Evolutionary conservation across 1,140 invertebrate species (phyloP), one percentile per base, ranked within the genome.

Genomic region (Lepeophtheirus salmonis): DNA sequence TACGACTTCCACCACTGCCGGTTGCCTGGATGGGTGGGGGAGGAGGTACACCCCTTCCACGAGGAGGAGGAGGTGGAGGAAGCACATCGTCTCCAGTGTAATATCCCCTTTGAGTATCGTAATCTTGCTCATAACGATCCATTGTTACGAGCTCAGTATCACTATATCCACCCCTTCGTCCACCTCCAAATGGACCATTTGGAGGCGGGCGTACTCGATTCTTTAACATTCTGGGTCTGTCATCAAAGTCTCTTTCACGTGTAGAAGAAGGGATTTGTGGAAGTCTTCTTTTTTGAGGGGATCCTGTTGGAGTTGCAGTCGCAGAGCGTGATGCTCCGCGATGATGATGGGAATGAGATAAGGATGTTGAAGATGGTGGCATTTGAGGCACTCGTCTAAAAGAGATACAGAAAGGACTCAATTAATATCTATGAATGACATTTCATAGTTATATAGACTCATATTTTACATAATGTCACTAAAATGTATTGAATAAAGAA

Each of bases 251-350:
- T n/a, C n/a, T n/a, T n/a, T n/a, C n/a, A n/a, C n/a, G n/a, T n/a
- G n/a, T 50, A 14, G n/a, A 18, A n/a, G 17, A 14, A 67, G 84
- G 87, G 67, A 94, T 89, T 73, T 89, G 85, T 64, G 91, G 91
- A 64, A 96, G 78, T 75, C 95, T 89, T 63, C 91, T 77, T 74
- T 94, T 95, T 74, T 94, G 92, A 22, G 89, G 89, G 26, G 89
- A 92, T 48, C 87, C 88, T 23, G 87, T 88, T 51, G 89, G 89
- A n/a, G 89, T 91, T 24, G 84, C 86, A 25, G 85, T 90, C 30
- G 86, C 84, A 50, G 86, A 90, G 41, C 84, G 79, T 23, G 84
- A 86, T 67, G 82, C 79, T 67, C 83, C 59, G 3, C 26, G 48
- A 56, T n/a, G 41, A n/a, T 30, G 54, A 17, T 16, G 52, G n/a